A percentile compares a stretch with the other conserved stretches of the same genome.
phyloP scores from a whole-genome alignment of 2,888 invertebrate genomes.

The Gandaritis pyraliata region DNA sequence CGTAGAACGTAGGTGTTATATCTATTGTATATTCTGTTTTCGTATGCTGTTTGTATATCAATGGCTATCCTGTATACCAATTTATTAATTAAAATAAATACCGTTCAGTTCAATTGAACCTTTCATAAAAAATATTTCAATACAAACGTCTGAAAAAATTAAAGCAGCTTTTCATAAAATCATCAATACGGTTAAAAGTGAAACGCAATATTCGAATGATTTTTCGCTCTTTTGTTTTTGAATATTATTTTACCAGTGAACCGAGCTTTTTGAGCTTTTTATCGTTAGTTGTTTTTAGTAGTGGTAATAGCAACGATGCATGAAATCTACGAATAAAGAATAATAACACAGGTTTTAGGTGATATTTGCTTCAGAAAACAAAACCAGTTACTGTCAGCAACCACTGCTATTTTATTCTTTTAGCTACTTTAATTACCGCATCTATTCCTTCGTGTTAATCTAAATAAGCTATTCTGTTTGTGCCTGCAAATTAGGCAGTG shows the following conservation, averaged over 20 bases:
- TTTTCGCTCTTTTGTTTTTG: background rate
- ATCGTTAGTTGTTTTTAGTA: no score
- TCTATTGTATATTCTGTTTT: no score
- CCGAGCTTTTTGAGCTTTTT: no score
- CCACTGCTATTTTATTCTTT: conserved; percentile 52
- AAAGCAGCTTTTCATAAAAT: conserved; percentile 15
- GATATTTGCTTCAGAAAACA: background rate
- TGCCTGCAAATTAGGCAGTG: conserved; percentile 62
- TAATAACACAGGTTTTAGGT: no score
- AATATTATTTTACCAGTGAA: no score
- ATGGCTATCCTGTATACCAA: no score
- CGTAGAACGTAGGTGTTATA: no score
- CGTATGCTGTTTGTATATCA: background rate
- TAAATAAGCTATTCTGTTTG: conserved; percentile 79
- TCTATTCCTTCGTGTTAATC: conserved; percentile 67
- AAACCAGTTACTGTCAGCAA: conserved; percentile 26
- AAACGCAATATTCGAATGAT: conserved; percentile 5
- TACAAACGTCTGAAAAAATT: conserved; percentile 12
- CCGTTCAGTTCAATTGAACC: background rate
- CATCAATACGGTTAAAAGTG: conserved; percentile 9
- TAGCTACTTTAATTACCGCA: conserved; percentile 65
- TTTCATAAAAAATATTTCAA: conserved; percentile 6
- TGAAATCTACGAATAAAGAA: no score
- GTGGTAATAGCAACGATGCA: no score
- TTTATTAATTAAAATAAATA: conserved; percentile 11